phyloP scores from a whole-genome alignment of 2,797 vertebrate species.

The Myotis daubentonii region DNA sequence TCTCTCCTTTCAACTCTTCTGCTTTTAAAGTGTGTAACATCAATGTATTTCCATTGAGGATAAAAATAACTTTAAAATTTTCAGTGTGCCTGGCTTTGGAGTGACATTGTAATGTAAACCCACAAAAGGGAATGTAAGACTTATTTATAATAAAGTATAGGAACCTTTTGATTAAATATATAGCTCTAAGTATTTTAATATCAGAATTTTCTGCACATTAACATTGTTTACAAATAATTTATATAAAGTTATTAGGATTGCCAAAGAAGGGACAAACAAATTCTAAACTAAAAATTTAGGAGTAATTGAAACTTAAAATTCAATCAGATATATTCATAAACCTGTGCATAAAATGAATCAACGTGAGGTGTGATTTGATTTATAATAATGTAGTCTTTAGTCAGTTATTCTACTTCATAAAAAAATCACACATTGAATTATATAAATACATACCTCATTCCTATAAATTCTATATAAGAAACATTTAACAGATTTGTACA shows the following conservation, averaged over 20 bases:
- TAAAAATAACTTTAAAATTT: conserved; percentile 65
- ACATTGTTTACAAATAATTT: background rate
- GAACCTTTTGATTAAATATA: background rate
- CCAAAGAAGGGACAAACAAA: background rate
- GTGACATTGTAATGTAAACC: background rate
- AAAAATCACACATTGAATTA: background rate
- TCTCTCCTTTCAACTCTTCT: conserved; percentile 60
- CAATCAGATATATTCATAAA: conserved; percentile 1
- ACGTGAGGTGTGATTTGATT: background rate
- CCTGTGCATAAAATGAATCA: background rate
- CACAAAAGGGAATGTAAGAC: background rate
- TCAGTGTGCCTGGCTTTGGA: conserved; percentile 38
- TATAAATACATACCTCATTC: background rate
- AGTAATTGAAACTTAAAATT: conserved; percentile 4
- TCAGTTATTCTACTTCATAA: background rate
- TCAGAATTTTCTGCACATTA: background rate
- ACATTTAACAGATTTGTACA: background rate
- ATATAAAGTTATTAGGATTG: background rate
- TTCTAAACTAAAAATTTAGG: conserved; percentile 35
- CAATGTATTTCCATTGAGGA: conserved; percentile 45
- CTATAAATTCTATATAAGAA: background rate
- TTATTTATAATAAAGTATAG: background rate
- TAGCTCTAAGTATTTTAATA: conserved; percentile 4
- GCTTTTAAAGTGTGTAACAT: conserved; percentile 51
- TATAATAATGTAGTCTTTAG: background rate